Percentiles rank a stretch among this genome's conserved stretches.
Evolutionary conservation across 37 sponge, comb jelly and placozoan genomes (phyloP).

Genomic region (Agelas oroides): DNA sequence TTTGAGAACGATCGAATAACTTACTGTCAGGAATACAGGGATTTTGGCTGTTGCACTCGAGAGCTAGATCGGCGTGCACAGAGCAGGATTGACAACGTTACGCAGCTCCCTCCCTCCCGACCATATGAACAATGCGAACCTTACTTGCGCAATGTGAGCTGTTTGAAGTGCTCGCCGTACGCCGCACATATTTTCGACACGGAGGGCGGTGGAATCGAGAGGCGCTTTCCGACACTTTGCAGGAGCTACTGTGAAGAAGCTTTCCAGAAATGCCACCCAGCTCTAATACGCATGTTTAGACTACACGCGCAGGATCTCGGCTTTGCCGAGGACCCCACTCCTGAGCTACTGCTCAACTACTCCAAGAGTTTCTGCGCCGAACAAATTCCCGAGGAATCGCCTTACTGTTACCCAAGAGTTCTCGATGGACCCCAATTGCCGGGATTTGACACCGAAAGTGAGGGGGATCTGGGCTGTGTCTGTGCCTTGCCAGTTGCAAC

Average conservation of each 20-base stretch:
- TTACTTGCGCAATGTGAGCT: slow-evolving; percentile 56
- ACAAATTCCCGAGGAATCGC: slow-evolving; percentile 2
- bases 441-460: neutral
- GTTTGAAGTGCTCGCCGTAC: slow-evolving; percentile 74
- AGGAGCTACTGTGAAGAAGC: slow-evolving; percentile 49
- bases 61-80: slow-evolving; percentile 18
- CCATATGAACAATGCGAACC: slow-evolving; percentile 19
- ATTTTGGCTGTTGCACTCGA: slow-evolving; percentile 58
- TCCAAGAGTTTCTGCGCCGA: slow-evolving; percentile 56
- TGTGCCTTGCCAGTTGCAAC: slow-evolving; percentile 64
- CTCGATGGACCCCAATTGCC: slow-evolving; percentile 52
- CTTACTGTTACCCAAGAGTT: slow-evolving; percentile 80
- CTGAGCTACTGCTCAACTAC: neutral
- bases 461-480: slow-evolving; percentile 52
- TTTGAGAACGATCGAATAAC: slow-evolving; percentile 22
- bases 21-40: slow-evolving; percentile 62
- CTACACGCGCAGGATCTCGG: neutral
- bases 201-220: slow-evolving; percentile 9
- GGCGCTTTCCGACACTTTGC: slow-evolving; percentile 66
- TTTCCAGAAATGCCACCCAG: slow-evolving; percentile 47
- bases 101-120: neutral
- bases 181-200: slow-evolving; percentile 79
- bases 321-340: neutral
- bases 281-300: slow-evolving; percentile 48
- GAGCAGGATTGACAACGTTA: neutral